Evolutionary conservation across 2,797 vertebrate genomes (phyloP).

Genomic region (Oreochromis mossambicus): DNA sequence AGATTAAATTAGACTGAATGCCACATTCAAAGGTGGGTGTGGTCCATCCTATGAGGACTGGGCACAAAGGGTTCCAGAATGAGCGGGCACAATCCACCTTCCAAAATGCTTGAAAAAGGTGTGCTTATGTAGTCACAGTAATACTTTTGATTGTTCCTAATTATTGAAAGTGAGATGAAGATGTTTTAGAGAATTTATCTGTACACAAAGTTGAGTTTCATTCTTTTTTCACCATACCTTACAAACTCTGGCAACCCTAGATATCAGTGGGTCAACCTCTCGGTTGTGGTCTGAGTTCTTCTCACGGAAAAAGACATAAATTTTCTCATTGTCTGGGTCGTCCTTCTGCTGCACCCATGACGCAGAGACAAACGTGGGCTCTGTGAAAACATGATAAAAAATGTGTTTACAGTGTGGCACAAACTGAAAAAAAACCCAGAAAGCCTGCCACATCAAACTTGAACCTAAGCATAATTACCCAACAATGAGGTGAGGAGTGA

Average conservation of each 20-base stretch:
- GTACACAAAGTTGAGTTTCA: not conserved
- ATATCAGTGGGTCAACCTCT: conserved; percentile 78
- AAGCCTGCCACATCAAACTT: not conserved
- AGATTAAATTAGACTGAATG: not conserved
- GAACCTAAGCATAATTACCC: not conserved
- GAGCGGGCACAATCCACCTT: rapidly evolving
- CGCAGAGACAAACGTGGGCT: conserved; percentile 75
- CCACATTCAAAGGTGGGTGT: not conserved
- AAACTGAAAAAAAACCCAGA: not conserved
- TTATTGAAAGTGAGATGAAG: not conserved
- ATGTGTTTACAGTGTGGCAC: not conserved
- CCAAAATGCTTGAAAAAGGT: not conserved
- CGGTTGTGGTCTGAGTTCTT: conserved; percentile 72
- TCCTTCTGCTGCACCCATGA: conserved; percentile 60
- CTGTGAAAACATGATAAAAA: conserved; percentile 29
- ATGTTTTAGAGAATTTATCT: not conserved
- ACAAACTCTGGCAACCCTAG: conserved; percentile 77
- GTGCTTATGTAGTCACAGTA: not conserved
- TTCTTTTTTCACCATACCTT: conserved; percentile 60
- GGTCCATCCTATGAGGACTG: not conserved
- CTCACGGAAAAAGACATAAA: conserved; percentile 79
- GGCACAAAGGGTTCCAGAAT: not conserved
- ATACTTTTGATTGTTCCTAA: not conserved
- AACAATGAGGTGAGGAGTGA: too few species aligned
- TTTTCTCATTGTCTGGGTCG: conserved; percentile 75